Evolutionary conservation across 2,113 vertebrate genomes (phyloP).

Genomic region (Azemiops feae): DNA sequence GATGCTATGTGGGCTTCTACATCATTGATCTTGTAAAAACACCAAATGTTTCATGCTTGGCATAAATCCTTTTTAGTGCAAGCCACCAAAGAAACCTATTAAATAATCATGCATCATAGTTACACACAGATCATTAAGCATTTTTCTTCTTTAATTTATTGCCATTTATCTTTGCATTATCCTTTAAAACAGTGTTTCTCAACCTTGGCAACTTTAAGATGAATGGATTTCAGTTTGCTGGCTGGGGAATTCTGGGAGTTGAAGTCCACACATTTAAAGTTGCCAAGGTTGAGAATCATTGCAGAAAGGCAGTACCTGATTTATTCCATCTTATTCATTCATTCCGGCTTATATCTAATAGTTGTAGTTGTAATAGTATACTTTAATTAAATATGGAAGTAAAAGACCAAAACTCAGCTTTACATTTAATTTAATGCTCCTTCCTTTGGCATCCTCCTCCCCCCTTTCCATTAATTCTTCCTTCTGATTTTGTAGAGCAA

Average conservation of each 20-base stretch:
- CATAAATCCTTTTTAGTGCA: slow-evolving; percentile 14
- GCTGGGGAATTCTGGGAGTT: not conserved
- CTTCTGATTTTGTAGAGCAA: not conserved
- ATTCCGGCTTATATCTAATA: not conserved
- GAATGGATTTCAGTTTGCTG: not conserved
- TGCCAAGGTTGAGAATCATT: not conserved
- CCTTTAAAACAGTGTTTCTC: not conserved
- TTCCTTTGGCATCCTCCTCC: not conserved
- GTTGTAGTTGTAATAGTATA: not conserved
- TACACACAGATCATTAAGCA: slow-evolving; percentile 17
- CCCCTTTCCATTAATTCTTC: not conserved
- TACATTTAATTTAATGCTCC: not conserved
- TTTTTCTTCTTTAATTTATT: slow-evolving; percentile 10
- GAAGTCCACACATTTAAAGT: not conserved
- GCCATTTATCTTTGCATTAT: not conserved
- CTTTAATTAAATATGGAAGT: not conserved
- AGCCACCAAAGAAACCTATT: slow-evolving; percentile 6
- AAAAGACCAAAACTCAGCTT: not conserved
- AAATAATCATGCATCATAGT: slow-evolving; percentile 16
- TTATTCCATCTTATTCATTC: not conserved
- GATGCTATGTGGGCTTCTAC: not conserved
- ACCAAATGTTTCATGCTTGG: not conserved
- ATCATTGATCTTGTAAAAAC: slow-evolving; percentile 8
- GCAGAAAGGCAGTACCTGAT: not conserved
- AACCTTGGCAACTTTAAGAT: not conserved